Evolutionary conservation across 2,888 invertebrate species (phyloP), one percentile per base, ranked within the genome.

Genomic region (Aromia moschata): DNA sequence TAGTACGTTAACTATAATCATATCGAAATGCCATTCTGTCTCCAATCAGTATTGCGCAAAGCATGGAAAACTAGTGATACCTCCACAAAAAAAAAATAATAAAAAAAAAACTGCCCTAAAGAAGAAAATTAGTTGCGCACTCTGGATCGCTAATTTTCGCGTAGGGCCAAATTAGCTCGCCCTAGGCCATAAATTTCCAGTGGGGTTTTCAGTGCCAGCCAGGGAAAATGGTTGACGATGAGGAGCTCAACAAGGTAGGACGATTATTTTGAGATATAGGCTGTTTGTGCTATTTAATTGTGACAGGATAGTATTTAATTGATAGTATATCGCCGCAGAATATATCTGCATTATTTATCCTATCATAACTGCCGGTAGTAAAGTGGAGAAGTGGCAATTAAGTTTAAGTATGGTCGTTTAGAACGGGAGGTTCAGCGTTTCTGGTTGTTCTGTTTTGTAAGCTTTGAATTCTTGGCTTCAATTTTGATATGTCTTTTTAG

Each of bases 221-320:
- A 40, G 31, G 17, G 31, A 44, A 60, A 62, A 78, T 78, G 78
- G 74, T 73, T 40, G 73, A 75, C 55, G 78, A 78, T 57, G 77
- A 73, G 59, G 75, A 76, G 59, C 68, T 78, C 51, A 76, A 74
- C 56, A 77, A 74, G 75, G 78, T 77, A 60, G 61, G 73, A 71
- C 11, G 49, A 49, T 46, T 17, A 9, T 49, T 14, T 37, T 14
- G 25, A 41, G n/a, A n/a, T n/a, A n/a, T n/a, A n/a, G n/a, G n/a
- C n/a, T n/a, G n/a, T n/a, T n/a, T n/a, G n/a, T n/a, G n/a, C n/a
- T n/a, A n/a, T n/a, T n/a, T n/a, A n/a, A n/a, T n/a, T n/a, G n/a
- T n/a, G n/a, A n/a, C n/a, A n/a, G n/a, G n/a, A n/a, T n/a, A n/a
- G n/a, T n/a, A n/a, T n/a, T n/a, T n/a, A n/a, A n/a, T n/a, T n/a